Evolutionary conservation across 2,113 vertebrate genomes (phyloP).

Genomic region (Arvicanthis niloticus): DNA sequence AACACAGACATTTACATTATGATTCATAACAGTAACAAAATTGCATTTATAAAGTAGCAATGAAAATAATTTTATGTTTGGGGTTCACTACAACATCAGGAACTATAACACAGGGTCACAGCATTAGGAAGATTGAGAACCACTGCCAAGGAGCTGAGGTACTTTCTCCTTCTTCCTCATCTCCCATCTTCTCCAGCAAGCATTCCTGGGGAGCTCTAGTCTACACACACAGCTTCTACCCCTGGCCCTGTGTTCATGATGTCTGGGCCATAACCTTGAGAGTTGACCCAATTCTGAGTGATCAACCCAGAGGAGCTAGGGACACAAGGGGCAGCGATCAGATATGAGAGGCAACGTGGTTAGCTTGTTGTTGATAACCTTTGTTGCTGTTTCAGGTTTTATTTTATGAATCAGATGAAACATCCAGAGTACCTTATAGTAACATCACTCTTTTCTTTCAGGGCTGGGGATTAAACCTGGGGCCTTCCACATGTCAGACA

Average conservation of each 20-base stretch:
- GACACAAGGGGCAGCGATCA: too few species aligned
- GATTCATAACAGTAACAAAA: not conserved
- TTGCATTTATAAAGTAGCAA: not conserved
- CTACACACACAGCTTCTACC: not conserved
- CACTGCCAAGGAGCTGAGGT: not conserved
- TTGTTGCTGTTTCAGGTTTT: not conserved
- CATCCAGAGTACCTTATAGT: not conserved
- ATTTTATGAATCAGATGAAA: conserved; percentile 31
- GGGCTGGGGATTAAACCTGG: not conserved
- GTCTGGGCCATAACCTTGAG: not conserved
- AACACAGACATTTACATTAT: not conserved
- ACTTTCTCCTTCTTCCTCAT: not conserved
- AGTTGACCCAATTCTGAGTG: not conserved
- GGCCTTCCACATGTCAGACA: not conserved
- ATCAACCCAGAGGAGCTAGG: not conserved
- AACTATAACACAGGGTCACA: not conserved
- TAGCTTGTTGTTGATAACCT: not conserved
- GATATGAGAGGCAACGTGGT: not conserved
- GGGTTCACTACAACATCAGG: not conserved
- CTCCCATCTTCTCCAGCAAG: not conserved
- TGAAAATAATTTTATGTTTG: not conserved
- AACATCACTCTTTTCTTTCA: not conserved
- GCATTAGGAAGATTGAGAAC: not conserved
- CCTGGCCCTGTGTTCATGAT: not conserved
- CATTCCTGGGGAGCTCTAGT: not conserved